These are phyloP conservation scores for Malthinus seriepunctatus DNA, from an alignment of 2,888 invertebrate species.

Conservation along the genomic window DNA sequence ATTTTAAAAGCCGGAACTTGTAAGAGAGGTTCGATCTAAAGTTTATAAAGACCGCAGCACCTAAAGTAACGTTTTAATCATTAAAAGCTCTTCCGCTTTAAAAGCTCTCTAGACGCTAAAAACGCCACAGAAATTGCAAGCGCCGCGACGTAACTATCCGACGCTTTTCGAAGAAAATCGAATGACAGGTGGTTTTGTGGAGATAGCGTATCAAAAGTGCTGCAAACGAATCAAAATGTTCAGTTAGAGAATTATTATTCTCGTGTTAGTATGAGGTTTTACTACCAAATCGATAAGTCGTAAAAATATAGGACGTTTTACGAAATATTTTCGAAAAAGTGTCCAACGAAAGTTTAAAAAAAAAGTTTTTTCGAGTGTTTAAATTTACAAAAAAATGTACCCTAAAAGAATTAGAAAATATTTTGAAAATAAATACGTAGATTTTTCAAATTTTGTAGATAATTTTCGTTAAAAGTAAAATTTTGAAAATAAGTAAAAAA, in stretches of 20 bases:
- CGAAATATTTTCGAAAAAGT: not conserved
- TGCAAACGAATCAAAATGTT: conserved; percentile 33
- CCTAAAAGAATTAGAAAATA: not conserved
- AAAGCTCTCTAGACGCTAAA: conserved; percentile 32
- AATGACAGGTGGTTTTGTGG: conserved; percentile 41
- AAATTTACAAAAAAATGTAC: too few species aligned
- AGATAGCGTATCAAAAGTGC: conserved; percentile 36
- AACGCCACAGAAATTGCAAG: conserved; percentile 32
- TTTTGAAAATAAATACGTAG: not conserved
- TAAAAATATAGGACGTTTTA: conserved; percentile 12
- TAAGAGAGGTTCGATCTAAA: conserved; percentile 4
- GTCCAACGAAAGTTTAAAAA: not conserved
- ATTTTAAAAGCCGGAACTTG: not conserved
- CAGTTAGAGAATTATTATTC: conserved; percentile 34
- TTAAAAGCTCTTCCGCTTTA: conserved; percentile 29
- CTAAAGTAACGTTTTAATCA: conserved; percentile 20
- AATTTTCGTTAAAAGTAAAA: too few species aligned
- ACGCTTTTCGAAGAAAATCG: conserved; percentile 33
- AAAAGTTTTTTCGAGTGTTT: too few species aligned
- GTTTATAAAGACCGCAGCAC: conserved; percentile 11
- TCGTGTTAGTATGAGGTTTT: not conserved
- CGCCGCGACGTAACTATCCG: conserved; percentile 32
- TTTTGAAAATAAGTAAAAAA: not conserved
- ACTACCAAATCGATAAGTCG: conserved; percentile 21
- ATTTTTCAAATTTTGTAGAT: not conserved